These are phyloP conservation scores for Aproaerema taeniolella DNA, from an alignment of 2,888 invertebrate genomes.

Conservation along the genomic window DNA sequence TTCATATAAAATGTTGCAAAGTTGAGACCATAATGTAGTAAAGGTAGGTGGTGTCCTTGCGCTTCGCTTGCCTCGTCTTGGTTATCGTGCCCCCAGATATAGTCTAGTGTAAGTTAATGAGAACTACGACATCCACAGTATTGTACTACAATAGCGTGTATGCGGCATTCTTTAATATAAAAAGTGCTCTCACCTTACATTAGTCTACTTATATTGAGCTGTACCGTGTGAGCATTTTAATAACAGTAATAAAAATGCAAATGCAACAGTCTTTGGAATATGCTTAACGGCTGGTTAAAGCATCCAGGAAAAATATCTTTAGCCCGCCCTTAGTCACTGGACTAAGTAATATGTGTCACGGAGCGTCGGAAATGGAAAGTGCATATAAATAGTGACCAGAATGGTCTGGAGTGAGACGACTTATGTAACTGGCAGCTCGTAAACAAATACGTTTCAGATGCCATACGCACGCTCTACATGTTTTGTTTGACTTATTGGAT, in stretches of 20 bases:
- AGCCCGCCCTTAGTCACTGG: slow-evolving; percentile 54
- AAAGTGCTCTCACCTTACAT: slow-evolving; percentile 22
- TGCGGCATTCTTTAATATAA: slow-evolving; percentile 16
- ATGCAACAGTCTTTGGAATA: too few species aligned
- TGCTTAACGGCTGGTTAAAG: slow-evolving; percentile 25
- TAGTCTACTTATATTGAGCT: slow-evolving; percentile 23
- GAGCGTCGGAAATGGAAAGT: slow-evolving; percentile 56
- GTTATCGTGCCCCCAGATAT: too few species aligned
- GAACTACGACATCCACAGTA: too few species aligned
- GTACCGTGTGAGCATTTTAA: slow-evolving; percentile 17
- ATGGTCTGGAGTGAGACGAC: slow-evolving; percentile 45
- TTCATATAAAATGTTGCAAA: too few species aligned
- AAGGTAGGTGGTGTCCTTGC: too few species aligned
- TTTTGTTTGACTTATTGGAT: slow-evolving; percentile 31
- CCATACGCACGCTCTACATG: slow-evolving; percentile 35
- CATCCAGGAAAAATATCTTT: slow-evolving; percentile 42
- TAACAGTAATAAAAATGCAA: slow-evolving; percentile 24
- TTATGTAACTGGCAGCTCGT: slow-evolving; percentile 62
- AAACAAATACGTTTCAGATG: slow-evolving; percentile 51
- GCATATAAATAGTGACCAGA: slow-evolving; percentile 60
- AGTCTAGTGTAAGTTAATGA: too few species aligned
- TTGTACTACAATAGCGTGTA: background rate
- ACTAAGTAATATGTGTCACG: slow-evolving; percentile 59
- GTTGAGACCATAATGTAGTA: too few species aligned
- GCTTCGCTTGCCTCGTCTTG: too few species aligned